Percentiles rank a stretch among this genome's conserved stretches.
phyloP scores from a whole-genome alignment of 2,113 vertebrate genomes.

The Pelecanus crispus region DNA sequence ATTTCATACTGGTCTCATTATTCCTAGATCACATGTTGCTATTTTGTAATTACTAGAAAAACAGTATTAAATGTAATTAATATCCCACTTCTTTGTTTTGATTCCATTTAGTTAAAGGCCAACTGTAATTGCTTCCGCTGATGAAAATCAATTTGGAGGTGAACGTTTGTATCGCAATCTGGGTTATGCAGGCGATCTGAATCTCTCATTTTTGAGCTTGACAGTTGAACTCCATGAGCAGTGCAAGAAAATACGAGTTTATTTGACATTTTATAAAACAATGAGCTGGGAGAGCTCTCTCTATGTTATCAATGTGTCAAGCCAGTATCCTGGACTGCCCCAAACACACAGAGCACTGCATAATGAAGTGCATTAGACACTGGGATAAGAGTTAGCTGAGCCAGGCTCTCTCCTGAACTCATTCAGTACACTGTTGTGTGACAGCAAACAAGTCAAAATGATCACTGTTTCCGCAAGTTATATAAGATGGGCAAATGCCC shows the following conservation, averaged over 20 bases:
- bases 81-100: neutral
- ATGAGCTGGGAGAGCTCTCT: neutral
- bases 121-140: neutral
- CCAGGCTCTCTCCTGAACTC: neutral
- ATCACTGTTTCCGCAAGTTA: neutral
- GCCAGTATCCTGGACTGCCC: neutral
- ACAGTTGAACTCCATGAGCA: neutral
- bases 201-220: neutral
- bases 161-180: neutral
- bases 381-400: neutral
- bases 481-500: neutral
- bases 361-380: neutral
- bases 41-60: neutral
- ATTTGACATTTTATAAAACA: neutral
- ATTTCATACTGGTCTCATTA: neutral
- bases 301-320: neutral
- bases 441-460: neutral
- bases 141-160: neutral
- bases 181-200: neutral
- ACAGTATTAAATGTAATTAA: neutral
- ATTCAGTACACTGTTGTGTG: neutral
- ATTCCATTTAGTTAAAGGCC: neutral
- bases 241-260: neutral
- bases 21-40: neutral
- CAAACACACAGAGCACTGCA: neutral